Percentiles rank a stretch among this genome's conserved stretches.
phyloP scores from a whole-genome alignment of 2,113 vertebrate species.

The Vireo altiloquus region DNA sequence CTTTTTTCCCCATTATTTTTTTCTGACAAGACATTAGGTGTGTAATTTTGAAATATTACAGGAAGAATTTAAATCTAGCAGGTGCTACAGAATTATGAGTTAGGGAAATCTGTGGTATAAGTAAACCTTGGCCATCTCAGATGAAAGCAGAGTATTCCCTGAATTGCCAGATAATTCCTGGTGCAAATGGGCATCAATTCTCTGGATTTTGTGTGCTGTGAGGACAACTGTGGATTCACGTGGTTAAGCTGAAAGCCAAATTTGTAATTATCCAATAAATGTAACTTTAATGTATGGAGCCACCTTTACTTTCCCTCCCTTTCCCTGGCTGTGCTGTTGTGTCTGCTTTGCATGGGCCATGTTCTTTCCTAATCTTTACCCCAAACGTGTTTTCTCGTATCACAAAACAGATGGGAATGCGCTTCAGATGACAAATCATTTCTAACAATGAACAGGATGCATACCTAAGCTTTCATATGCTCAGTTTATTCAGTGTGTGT shows the following conservation, averaged over 20 bases:
- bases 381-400: conserved; percentile 57
- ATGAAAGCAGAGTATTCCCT: not conserved
- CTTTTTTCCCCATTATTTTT: not conserved
- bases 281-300: conserved; percentile 42
- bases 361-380: not conserved
- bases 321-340: conserved; percentile 3
- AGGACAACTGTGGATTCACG: not conserved
- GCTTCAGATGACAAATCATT: conserved; percentile 32
- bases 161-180: not conserved
- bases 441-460: conserved; percentile 1
- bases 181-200: not conserved
- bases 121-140: not conserved
- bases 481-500: conserved; percentile 16
- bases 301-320: conserved; percentile 38
- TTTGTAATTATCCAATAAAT: not conserved
- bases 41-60: not conserved
- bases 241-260: not conserved
- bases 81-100: not conserved
- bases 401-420: conserved; percentile 92
- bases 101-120: not conserved
- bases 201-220: not conserved
- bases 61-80: not conserved
- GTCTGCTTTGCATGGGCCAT: conserved; percentile 60
- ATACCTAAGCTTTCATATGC: not conserved
- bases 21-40: not conserved